Conservation (phyloP, 2,797 vertebrate genomes). For the Salmo trutta region DNA sequence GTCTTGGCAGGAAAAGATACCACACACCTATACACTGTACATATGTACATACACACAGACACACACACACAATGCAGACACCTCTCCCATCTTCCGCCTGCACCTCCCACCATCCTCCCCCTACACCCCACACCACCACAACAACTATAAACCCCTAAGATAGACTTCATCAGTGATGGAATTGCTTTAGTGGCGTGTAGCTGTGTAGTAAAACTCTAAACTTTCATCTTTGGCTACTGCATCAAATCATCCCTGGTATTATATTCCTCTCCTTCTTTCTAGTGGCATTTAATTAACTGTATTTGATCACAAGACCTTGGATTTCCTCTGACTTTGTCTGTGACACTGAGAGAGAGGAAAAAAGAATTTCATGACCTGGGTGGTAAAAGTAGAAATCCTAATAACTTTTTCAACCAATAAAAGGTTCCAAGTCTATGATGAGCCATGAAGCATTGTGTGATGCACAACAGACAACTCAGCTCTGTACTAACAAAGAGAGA, state of each 20-base stretch:
- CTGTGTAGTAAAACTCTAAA: slow-evolving; percentile 55
- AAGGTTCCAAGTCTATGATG: slow-evolving; percentile 31
- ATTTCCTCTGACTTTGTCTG: slow-evolving; percentile 28
- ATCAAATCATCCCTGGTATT: slow-evolving; percentile 53
- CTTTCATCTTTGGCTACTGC: slow-evolving; percentile 54
- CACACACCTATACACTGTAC: background rate
- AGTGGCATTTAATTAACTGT: slow-evolving; percentile 55
- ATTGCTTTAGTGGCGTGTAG: slow-evolving; percentile 39
- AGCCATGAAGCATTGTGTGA: slow-evolving; percentile 30
- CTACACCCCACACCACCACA: background rate
- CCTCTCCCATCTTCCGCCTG: background rate
- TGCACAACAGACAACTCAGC: slow-evolving; percentile 5
- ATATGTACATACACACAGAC: background rate
- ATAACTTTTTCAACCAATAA: slow-evolving; percentile 35
- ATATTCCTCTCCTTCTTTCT: slow-evolving; percentile 33
- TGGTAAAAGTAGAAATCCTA: slow-evolving; percentile 27
- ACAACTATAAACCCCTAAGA: slow-evolving; percentile 56
- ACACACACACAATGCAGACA: background rate
- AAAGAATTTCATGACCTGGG: slow-evolving; percentile 24
- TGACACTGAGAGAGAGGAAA: slow-evolving; percentile 35
- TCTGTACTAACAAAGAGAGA: background rate
- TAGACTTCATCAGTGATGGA: slow-evolving; percentile 42
- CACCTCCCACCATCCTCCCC: slow-evolving; percentile 19
- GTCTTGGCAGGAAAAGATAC: slow-evolving; percentile 21
- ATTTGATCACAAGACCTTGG: slow-evolving; percentile 49